Base-by-base conservation (phyloP, 2,113 vertebrate species). In the Microcebus ravelobensis region DNA sequence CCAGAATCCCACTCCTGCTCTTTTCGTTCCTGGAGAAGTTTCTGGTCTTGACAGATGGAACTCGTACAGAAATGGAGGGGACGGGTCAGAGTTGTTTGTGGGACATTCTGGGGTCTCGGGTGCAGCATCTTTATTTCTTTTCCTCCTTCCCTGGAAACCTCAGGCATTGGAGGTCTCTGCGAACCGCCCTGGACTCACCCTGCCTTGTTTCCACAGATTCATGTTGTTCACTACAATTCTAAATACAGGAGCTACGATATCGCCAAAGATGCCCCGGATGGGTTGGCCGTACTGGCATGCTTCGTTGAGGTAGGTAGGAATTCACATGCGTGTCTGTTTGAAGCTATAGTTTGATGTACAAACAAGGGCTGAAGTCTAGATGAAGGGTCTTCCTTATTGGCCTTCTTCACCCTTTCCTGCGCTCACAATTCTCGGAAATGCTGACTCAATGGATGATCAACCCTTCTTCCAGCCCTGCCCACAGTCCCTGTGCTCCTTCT, bases 211-310 rank as follows among this genome's bases (percentile, higher is more conserved):
- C 61, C 91, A 14, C 98, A 99, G 99, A 98, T 99, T 68, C 99
- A 99, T 67, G 91, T 99, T 0, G 99, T 99, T 94, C 99, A 99
- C 98, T 99, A 99, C 98, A 99, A 99, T 90, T 99, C 99, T 17
- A 99, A 98, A 91, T 99, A 99, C 95, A 65, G 76, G 0, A 99
- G 98, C 98, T 99, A 99, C 18, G 97, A 98, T 0, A 97, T 98
- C 23, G 99, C 99, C 91, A 98, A 97, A 93, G 97, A 98, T 68
- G 99, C 99, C 42, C 95, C 98, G 0, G 98, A 99, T 0, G 99
- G 99, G 0, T 48, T 99, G 98, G 99, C 99, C 0, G 99, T 99
- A 34, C 97, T 99, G 5, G 99, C 99, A 14, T 99, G 99, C 96
- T 98, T 99, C 14, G 98, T 99, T 5, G 97, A 98, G 98, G 99